Evolutionary conservation across 2,113 vertebrate genomes (phyloP).

Genomic region (Pseudolaguvia tuberculata): DNA sequence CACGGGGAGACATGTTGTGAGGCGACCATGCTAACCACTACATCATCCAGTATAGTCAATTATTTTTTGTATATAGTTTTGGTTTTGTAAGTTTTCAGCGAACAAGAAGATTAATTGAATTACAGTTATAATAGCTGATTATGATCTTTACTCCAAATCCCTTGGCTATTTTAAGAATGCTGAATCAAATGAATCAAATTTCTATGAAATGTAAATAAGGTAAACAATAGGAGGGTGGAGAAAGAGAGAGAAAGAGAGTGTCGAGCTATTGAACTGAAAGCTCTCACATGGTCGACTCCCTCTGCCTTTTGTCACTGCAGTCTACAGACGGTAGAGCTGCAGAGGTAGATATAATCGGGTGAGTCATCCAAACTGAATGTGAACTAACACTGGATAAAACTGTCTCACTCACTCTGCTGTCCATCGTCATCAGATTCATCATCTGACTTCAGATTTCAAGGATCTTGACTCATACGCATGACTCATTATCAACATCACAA

Average conservation of each 20-base stretch:
- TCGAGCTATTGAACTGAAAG: background rate
- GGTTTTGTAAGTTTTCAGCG: background rate
- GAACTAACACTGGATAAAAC: background rate
- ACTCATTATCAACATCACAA: constrained; percentile 12
- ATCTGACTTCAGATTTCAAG: constrained; percentile 16
- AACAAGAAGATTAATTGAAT: background rate
- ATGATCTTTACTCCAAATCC: background rate
- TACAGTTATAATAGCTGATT: background rate
- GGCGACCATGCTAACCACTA: too few species aligned
- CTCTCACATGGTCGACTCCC: background rate
- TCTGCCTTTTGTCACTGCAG: constrained; percentile 12
- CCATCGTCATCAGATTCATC: background rate
- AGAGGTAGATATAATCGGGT: background rate
- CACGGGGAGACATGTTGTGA: too few species aligned
- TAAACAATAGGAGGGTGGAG: background rate
- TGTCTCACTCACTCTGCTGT: constrained; percentile 4
- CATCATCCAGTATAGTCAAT: too few species aligned
- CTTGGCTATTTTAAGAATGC: background rate
- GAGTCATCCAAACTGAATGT: background rate
- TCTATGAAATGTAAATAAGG: background rate
- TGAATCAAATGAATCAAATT: background rate
- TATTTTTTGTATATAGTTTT: background rate
- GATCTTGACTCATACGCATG: constrained; percentile 25
- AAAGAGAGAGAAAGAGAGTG: background rate
- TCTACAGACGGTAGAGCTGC: background rate